Conservation (phyloP, 2,797 vertebrate genomes). For the Centroberyx gerrardi region DNA sequence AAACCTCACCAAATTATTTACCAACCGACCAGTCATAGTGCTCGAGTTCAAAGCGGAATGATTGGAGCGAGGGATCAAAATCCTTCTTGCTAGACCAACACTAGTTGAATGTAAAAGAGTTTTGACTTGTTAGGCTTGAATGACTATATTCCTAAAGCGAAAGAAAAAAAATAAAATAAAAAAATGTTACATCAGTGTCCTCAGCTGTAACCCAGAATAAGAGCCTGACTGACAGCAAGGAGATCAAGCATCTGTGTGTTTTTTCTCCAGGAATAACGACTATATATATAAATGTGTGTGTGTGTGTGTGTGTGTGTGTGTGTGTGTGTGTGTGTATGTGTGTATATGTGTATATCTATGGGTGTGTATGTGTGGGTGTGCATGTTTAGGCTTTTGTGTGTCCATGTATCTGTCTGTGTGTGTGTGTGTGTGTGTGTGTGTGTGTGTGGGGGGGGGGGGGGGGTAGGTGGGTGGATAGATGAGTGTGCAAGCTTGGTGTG, state of each 20-base stretch:
- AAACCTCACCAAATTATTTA: not conserved
- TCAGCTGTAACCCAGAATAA: constrained; percentile 59
- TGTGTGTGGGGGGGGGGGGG: too few species aligned
- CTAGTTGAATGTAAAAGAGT: constrained; percentile 14
- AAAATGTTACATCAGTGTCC: constrained; percentile 59
- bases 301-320: not conserved
- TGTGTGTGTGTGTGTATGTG: constrained; percentile 10
- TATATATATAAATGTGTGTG: constrained; percentile 9
- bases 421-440: not conserved
- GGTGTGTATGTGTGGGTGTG: not conserved
- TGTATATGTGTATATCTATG: not conserved
- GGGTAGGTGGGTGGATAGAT: not conserved
- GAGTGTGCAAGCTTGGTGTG: not conserved
- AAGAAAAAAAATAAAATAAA: constrained; percentile 22
- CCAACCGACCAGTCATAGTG: not conserved
- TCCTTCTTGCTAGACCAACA: not conserved
- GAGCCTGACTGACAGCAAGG: constrained; percentile 67
- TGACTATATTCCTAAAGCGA: constrained; percentile 12
- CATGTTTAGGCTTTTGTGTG: too few species aligned
- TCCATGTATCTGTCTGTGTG: too few species aligned
- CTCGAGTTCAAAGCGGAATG: not conserved
- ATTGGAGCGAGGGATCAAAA: not conserved
- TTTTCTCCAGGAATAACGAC: constrained; percentile 56
- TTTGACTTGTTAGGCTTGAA: constrained; percentile 35
- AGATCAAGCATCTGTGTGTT: constrained; percentile 69